A percentile compares a stretch with the other conserved stretches of the same genome.
Evolutionary conservation across 2,113 vertebrate genomes (phyloP).

Genomic region (Acanthisitta chloris): DNA sequence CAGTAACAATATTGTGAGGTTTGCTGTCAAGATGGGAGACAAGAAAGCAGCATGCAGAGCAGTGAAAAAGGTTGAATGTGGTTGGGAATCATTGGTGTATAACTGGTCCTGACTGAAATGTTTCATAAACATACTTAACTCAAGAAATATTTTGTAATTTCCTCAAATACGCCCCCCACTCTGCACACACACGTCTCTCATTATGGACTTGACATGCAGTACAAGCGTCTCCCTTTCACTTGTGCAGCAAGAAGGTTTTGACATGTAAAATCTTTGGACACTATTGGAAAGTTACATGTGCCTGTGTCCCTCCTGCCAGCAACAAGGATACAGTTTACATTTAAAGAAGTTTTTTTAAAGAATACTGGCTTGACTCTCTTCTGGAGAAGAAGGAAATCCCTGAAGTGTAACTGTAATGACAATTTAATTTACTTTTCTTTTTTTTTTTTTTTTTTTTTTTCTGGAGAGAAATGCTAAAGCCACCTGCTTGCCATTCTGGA

Average conservation of each 20-base stretch:
- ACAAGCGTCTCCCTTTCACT: neutral
- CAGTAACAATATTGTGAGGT: neutral
- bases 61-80: neutral
- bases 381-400: neutral
- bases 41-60: neutral
- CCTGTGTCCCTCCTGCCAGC: neutral
- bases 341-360: neutral
- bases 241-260: neutral
- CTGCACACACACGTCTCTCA: neutral
- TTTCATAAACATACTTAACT: slow-evolving; percentile 24
- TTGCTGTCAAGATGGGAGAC: neutral
- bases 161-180: neutral
- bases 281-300: neutral
- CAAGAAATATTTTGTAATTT: slow-evolving; percentile 30
- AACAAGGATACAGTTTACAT: neutral
- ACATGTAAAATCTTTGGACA: neutral
- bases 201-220: neutral
- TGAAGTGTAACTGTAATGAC: neutral
- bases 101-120: neutral
- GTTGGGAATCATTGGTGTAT: neutral
- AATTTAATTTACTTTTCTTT: neutral
- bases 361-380: neutral
- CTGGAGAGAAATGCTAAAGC: neutral
- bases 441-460: neutral
- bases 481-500: neutral